Percentiles rank a stretch among this genome's conserved stretches.
Conservation (phyloP, 2,888 invertebrate genomes). For the Thymelicus lineola region DNA sequence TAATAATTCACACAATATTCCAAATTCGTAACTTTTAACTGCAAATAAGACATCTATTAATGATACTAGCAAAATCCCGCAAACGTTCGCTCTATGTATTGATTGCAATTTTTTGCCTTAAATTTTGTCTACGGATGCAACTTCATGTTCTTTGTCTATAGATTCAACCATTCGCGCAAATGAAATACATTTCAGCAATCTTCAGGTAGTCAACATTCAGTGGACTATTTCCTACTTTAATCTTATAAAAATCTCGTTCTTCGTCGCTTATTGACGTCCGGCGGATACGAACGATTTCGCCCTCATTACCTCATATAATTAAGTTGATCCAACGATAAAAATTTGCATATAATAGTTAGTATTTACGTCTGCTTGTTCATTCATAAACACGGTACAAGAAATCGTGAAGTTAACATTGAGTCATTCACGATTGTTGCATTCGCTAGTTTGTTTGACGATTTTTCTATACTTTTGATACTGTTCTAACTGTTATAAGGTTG, state of each 20-base stretch:
- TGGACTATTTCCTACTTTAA: neutral
- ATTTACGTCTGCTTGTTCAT: conserved; percentile 58
- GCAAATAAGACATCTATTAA: too few relatives aligned
- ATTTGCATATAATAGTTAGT: conserved; percentile 74
- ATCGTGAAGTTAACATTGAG: too few relatives aligned
- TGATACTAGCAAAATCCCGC: too few relatives aligned
- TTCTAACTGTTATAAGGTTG: too few relatives aligned
- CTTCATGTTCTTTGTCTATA: neutral
- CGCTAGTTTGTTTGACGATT: too few relatives aligned
- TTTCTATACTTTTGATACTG: too few relatives aligned
- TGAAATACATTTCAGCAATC: neutral
- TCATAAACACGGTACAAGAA: conserved; percentile 53
- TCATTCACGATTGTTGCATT: too few relatives aligned
- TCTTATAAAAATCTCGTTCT: conserved; percentile 15
- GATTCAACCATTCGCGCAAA: neutral
- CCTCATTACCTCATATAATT: conserved; percentile 67
- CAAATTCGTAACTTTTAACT: too few relatives aligned
- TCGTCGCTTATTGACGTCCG: conserved; percentile 38
- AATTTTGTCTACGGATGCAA: too few relatives aligned
- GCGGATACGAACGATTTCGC: conserved; percentile 72
- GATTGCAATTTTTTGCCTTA: too few relatives aligned
- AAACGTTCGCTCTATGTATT: too few relatives aligned
- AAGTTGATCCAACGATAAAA: conserved; percentile 70
- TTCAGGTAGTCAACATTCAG: neutral
- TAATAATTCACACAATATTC: neutral